A percentile compares a stretch with the other conserved stretches of the same genome.
Evolutionary conservation across 2,113 vertebrate genomes (phyloP).

Genomic region (Danionella cerebrum): DNA sequence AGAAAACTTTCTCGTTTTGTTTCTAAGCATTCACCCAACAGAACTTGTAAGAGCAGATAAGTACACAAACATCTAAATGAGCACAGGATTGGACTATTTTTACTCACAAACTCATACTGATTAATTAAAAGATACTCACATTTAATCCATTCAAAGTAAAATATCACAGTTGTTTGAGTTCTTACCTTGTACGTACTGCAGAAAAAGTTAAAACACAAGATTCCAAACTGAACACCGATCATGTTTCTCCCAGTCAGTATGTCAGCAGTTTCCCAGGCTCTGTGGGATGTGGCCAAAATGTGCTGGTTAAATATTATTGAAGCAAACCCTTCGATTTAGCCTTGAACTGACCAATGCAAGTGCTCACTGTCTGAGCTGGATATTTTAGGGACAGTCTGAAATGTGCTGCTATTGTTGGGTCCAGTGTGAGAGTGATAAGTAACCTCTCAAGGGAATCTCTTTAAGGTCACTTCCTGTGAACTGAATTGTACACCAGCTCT

Average conservation of each 20-base stretch:
- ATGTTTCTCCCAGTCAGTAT: neutral
- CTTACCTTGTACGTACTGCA: slow-evolving; percentile 3
- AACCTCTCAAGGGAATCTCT: slow-evolving; percentile 28
- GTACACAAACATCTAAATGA: no score
- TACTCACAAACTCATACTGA: no score
- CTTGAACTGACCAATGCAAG: slow-evolving; percentile 30
- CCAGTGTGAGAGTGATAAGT: neutral
- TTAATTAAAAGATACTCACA: no score
- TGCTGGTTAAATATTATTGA: slow-evolving; percentile 60
- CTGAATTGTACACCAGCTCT: neutral
- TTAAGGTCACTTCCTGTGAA: slow-evolving; percentile 31
- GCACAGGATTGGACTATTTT: no score
- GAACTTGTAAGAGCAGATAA: no score
- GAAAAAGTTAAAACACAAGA: neutral
- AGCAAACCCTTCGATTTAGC: slow-evolving; percentile 42
- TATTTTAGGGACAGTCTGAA: neutral
- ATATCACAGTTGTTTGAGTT: neutral
- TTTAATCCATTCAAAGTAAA: no score
- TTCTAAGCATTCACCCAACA: no score
- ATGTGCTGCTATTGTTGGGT: neutral
- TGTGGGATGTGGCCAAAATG: slow-evolving; percentile 39
- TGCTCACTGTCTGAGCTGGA: slow-evolving; percentile 23
- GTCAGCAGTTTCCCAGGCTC: neutral
- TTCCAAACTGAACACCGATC: neutral
- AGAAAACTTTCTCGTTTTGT: no score